These are phyloP conservation scores for Neolamprologus ventralis DNA, from an alignment of 2,113 vertebrate genomes.

Conservation along the genomic window DNA sequence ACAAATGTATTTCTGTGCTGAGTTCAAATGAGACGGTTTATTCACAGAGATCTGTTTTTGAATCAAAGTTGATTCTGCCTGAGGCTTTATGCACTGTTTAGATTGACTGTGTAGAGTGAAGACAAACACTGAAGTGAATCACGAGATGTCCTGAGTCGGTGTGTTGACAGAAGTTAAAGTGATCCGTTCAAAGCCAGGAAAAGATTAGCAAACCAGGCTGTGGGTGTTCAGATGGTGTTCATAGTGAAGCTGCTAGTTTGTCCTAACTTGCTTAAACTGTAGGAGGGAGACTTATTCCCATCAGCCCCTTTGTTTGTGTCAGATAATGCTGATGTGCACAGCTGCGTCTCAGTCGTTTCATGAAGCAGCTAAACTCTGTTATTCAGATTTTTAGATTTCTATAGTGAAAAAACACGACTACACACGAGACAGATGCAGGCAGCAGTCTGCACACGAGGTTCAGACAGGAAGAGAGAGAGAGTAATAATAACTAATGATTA, in stretches of 20 bases:
- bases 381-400: background rate
- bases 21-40: background rate
- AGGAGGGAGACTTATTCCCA: accelerated
- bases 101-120: accelerated
- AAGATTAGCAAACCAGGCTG: background rate
- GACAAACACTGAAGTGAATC: background rate
- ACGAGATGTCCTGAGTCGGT: accelerated
- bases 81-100: background rate
- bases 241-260: background rate
- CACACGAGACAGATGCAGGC: background rate
- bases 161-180: background rate
- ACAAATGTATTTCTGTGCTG: background rate
- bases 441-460: background rate
- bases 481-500: background rate
- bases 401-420: background rate
- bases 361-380: background rate
- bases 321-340: background rate
- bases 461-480: background rate
- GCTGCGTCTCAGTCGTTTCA: background rate
- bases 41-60: accelerated
- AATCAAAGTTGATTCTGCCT: accelerated
- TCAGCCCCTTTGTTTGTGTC: accelerated
- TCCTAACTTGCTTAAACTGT: background rate
- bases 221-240: background rate
- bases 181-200: background rate